Conservation (phyloP, 2,888 invertebrate genomes). For the Drosophila borborema region DNA sequence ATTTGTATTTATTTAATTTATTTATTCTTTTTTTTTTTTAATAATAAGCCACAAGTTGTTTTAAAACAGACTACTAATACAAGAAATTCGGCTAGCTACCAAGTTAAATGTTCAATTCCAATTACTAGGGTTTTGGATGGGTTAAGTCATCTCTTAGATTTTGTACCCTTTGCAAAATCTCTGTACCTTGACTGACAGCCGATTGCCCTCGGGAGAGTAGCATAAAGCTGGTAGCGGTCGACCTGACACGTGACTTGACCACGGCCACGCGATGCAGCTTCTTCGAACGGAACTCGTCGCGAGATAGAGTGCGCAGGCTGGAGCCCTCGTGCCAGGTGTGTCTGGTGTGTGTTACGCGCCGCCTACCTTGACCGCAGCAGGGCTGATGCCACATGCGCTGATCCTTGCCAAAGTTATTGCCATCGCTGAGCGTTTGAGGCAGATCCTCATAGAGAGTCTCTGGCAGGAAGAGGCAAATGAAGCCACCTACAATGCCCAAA, state of each 20-base stretch:
- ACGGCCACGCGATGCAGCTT: slow-evolving; percentile 47
- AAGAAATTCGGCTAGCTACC: neutral
- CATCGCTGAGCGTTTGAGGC: slow-evolving; percentile 94
- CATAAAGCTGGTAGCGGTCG: neutral
- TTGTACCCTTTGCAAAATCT: slow-evolving; percentile 20
- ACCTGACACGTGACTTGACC: neutral
- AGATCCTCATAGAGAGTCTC: slow-evolving; percentile 94
- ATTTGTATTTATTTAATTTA: too few species aligned
- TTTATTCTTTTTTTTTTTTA: neutral
- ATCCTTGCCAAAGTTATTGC: slow-evolving; percentile 92
- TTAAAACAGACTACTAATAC: neutral
- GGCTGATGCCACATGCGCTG: slow-evolving; percentile 93
- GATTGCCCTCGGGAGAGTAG: neutral
- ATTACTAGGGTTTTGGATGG: neutral
- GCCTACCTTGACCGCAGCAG: slow-evolving; percentile 88
- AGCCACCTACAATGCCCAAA: slow-evolving; percentile 90
- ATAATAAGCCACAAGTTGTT: neutral
- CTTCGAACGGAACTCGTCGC: slow-evolving; percentile 59
- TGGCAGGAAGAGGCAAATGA: slow-evolving; percentile 91
- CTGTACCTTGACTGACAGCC: slow-evolving; percentile 6
- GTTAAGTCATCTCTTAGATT: neutral
- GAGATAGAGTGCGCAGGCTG: slow-evolving; percentile 57
- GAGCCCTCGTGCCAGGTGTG: slow-evolving; percentile 59
- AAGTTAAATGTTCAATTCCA: too few species aligned
- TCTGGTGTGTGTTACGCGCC: slow-evolving; percentile 1